These are phyloP conservation scores for Eubucco bourcierii DNA, from an alignment of 2,113 vertebrate species.

Conservation along the genomic window DNA sequence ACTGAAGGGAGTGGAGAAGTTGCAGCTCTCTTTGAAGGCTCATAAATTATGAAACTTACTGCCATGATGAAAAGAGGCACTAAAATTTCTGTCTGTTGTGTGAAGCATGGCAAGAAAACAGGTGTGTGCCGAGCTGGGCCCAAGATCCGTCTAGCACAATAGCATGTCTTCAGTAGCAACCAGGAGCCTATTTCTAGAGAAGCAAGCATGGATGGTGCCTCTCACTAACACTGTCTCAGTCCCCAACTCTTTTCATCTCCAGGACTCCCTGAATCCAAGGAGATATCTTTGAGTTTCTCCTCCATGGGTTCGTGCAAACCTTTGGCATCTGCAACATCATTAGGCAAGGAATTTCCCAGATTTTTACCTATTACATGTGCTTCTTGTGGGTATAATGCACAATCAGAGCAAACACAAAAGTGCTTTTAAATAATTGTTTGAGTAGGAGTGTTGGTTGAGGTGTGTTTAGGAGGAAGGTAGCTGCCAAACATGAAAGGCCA, in stretches of 20 bases:
- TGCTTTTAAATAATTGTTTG: neutral
- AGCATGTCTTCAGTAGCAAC: neutral
- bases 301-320: neutral
- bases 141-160: neutral
- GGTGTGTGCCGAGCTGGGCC: neutral
- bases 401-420: neutral
- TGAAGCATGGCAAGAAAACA: neutral
- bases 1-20: neutral
- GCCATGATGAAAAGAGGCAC: neutral
- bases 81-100: neutral
- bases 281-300: neutral
- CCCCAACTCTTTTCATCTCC: neutral
- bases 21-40: neutral
- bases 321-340: neutral
- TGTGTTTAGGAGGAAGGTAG: neutral
- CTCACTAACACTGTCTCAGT: neutral
- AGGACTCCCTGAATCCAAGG: neutral
- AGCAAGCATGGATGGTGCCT: neutral
- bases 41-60: neutral
- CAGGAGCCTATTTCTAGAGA: neutral
- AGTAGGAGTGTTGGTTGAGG: neutral
- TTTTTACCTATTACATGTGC: neutral
- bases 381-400: neutral
- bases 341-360: neutral
- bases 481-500: neutral